Evolutionary conservation across 2,888 invertebrate species (phyloP).

Genomic region (Tipula unca): DNA sequence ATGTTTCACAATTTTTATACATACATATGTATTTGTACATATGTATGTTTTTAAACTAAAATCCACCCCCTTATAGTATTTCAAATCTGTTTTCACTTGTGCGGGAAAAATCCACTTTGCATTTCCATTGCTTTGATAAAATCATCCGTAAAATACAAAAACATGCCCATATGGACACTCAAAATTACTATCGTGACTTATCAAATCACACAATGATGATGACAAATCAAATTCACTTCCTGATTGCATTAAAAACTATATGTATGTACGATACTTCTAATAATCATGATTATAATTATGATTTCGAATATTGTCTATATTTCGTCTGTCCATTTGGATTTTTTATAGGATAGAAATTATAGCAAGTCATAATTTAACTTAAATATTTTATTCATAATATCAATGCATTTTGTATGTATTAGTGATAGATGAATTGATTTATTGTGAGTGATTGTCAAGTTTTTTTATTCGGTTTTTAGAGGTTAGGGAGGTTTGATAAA

Average conservation of each 20-base stretch:
- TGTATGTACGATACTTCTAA: not conserved
- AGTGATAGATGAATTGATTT: not conserved
- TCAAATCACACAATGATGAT: not conserved
- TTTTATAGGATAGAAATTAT: not conserved
- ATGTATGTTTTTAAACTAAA: no score
- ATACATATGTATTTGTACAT: no score
- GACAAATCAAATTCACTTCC: not conserved
- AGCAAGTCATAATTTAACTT: not conserved
- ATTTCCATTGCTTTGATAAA: not conserved
- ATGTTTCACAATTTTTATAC: not conserved
- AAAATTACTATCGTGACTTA: not conserved
- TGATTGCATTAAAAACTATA: not conserved
- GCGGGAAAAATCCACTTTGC: not conserved
- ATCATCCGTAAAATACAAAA: not conserved
- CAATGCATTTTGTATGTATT: not conserved
- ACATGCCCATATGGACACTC: slow-evolving; percentile 14
- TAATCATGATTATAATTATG: not conserved
- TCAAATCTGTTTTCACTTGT: not conserved
- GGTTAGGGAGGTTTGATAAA: slow-evolving; percentile 14
- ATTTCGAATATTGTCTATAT: not conserved
- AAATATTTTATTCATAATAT: not conserved
- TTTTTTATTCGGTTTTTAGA: not conserved
- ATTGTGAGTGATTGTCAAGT: not conserved
- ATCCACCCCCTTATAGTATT: not conserved
- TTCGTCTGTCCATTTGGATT: not conserved